Evolutionary conservation across 2,113 vertebrate species (phyloP).

Genomic region (Rattus norvegicus): GRCr8 NC_086021.1:27880001-27880500

Average conservation of each 20-base stretch:
- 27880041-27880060: background rate
- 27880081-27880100: background rate
- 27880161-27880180: background rate
- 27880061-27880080: accelerated
- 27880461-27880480: background rate
- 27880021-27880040: background rate
- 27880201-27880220: background rate
- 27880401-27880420: background rate
- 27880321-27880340: background rate
- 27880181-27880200: background rate
- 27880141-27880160: background rate
- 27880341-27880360: background rate
- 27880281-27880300: background rate
- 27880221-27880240: too few relatives aligned
- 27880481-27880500: background rate
- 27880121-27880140: background rate
- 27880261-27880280: background rate
- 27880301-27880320: background rate
- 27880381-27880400: background rate
- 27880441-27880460: background rate
- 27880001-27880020: background rate
- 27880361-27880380: background rate
- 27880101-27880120: accelerated
- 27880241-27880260: background rate
- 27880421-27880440: background rate